These are phyloP conservation scores for Tigriopus californicus DNA, from an alignment of 2,888 invertebrate genomes.

Conservation along the genomic window DNA sequence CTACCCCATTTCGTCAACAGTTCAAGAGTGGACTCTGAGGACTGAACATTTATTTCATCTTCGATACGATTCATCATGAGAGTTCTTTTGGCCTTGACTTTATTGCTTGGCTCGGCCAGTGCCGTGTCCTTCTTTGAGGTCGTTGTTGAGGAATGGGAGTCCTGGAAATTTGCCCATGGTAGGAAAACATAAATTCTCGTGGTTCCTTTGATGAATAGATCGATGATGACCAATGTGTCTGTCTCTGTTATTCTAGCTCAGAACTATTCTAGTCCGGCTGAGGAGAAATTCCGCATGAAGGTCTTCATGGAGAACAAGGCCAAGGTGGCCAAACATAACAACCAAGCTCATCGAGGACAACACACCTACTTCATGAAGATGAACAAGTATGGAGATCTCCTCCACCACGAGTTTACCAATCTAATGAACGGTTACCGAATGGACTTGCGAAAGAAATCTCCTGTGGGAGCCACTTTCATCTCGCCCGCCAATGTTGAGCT, in stretches of 20 bases:
- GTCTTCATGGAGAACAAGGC: slow-evolving; percentile 73
- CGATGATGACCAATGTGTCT: no score
- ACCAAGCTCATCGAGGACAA: slow-evolving; percentile 39
- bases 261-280: slow-evolving; percentile 45
- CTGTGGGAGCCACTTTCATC: slow-evolving; percentile 38
- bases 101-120: not conserved
- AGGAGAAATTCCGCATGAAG: slow-evolving; percentile 68
- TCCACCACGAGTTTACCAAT: slow-evolving; percentile 53
- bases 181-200: no score
- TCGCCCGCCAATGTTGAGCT: slow-evolving; percentile 45
- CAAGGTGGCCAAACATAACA: slow-evolving; percentile 66
- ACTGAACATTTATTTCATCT: no score
- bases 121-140: slow-evolving; percentile 12
- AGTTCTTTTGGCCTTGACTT: not conserved
- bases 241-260: slow-evolving; percentile 29
- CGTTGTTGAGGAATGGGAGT: slow-evolving; percentile 17
- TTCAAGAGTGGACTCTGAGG: no score
- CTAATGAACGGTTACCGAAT: slow-evolving; percentile 46
- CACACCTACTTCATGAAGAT: slow-evolving; percentile 42
- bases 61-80: not conserved
- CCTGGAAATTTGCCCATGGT: slow-evolving; percentile 53
- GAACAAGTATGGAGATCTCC: slow-evolving; percentile 72
- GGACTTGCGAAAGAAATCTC: slow-evolving; percentile 17
- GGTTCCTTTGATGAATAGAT: no score
- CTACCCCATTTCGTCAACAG: no score